Percentiles rank a stretch among this genome's conserved stretches.
Evolutionary conservation across 1,140 invertebrate species (phyloP).

Genomic region (Chlorops oryzae): DNA sequence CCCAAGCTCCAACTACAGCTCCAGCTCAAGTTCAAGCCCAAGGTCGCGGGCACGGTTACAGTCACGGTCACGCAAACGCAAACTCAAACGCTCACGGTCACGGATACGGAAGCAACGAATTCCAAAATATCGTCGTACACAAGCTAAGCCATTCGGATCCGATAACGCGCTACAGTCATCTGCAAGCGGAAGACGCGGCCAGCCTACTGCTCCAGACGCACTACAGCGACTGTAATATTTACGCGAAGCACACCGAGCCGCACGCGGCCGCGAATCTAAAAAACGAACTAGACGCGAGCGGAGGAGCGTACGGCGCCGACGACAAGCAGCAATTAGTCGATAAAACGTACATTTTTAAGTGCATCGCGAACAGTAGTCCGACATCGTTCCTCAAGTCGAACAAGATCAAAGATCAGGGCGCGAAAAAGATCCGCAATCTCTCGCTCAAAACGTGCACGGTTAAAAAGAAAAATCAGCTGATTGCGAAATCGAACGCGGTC

Average conservation of each 20-base stretch:
- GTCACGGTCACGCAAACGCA: no score
- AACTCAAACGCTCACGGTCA: background rate
- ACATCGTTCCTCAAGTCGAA: conserved; percentile 45
- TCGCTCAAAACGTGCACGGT: conserved; percentile 38
- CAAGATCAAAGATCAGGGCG: conserved; percentile 47
- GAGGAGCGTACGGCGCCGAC: conserved; percentile 14
- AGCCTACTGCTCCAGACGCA: conserved; percentile 19
- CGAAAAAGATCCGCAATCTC: conserved; percentile 42
- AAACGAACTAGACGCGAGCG: conserved; percentile 33
- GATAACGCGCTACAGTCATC: conserved; percentile 36
- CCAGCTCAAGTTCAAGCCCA: no score
- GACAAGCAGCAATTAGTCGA: conserved; percentile 44
- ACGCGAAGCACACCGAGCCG: conserved; percentile 18
- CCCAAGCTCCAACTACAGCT: conserved; percentile 6
- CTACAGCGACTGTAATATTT: conserved; percentile 28
- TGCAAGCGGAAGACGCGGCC: conserved; percentile 10
- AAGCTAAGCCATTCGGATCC: conserved; percentile 27
- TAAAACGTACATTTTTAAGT: conserved; percentile 46
- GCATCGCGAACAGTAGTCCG: conserved; percentile 45
- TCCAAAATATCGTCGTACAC: conserved; percentile 15
- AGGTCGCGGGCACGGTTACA: background rate
- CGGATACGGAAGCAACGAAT: conserved; percentile 2
- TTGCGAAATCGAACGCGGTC: conserved; percentile 44
- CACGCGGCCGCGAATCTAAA: conserved; percentile 29
- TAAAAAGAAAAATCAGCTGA: conserved; percentile 40